A percentile compares a stretch with the other conserved stretches of the same genome.
These are phyloP conservation scores for Hyposmocoma kahamanoa DNA, from an alignment of 1,140 invertebrate species.

Conservation along the genomic window DNA sequence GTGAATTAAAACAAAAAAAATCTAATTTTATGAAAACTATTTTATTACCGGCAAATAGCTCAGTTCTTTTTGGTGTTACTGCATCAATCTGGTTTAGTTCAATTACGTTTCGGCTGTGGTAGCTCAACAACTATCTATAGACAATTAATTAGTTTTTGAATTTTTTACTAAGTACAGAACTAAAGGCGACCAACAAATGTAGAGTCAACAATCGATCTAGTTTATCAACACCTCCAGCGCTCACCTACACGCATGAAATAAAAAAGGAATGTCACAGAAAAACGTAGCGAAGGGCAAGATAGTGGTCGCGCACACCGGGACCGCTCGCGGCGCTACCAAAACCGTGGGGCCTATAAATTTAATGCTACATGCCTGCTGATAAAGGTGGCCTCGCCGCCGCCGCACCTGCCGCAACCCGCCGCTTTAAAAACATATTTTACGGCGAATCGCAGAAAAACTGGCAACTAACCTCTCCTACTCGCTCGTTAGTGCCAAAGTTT, in stretches of 20 bases:
- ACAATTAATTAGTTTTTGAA: too few relatives aligned
- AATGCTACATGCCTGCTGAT: slow-evolving; percentile 31
- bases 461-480: slow-evolving; percentile 17
- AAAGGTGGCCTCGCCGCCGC: slow-evolving; percentile 37
- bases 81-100: too few relatives aligned
- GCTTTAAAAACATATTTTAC: slow-evolving; percentile 47
- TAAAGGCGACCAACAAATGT: too few relatives aligned
- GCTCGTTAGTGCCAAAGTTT: neutral
- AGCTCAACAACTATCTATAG: too few relatives aligned
- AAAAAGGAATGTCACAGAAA: slow-evolving; percentile 23
- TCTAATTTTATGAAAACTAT: too few relatives aligned
- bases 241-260: slow-evolving; percentile 2
- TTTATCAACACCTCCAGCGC: slow-evolving; percentile 6
- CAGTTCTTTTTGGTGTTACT: too few relatives aligned
- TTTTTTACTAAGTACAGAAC: too few relatives aligned
- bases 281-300: slow-evolving; percentile 16
- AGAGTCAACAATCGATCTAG: slow-evolving; percentile 13
- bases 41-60: too few relatives aligned
- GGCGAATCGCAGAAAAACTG: slow-evolving; percentile 44
- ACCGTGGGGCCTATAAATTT: slow-evolving; percentile 37
- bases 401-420: slow-evolving; percentile 37
- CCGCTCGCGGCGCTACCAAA: slow-evolving; percentile 40
- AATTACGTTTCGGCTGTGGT: too few relatives aligned
- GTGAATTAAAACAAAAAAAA: too few relatives aligned
- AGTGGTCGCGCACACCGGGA: slow-evolving; percentile 11